Evolutionary conservation across 2,888 invertebrate genomes (phyloP), one percentile per base, ranked within the genome.

Genomic region (Chrysodeixis includens): DNA sequence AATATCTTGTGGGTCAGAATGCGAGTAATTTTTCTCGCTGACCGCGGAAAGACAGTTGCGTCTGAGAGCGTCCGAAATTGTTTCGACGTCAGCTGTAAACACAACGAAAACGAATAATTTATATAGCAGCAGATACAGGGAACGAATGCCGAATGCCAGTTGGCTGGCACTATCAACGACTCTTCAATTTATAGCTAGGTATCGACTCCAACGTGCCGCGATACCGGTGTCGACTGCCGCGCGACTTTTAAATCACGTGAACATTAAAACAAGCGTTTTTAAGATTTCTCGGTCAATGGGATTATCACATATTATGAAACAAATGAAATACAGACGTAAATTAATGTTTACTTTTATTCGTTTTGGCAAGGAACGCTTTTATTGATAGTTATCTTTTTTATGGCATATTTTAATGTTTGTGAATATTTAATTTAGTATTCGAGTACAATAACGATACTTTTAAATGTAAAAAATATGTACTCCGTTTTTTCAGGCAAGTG

Each of bases 141-240:
- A 84, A 83, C 85, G 82, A 74, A 76, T 70, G 69, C 56, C 71
- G 81, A 75, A 83, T 90, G 90, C 90, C 90, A 90, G 88, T 89
- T 90, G 91, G 91, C 91, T 90, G 91, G 91, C 91, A 91, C 87
- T 76, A 85, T 77, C 72, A 76, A 68, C 69, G 70, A 66, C 70
- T 78, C 57, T 51, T 72, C 77, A 67, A 49, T 62, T 35, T 72
- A 58, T 67, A 71, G 61, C 46, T 62, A 32, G 62, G 69, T 62
- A 56, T 49, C 53, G 57, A 63, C 64, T 56, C 4, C 44, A 49
- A 66, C 67, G 55, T 57, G 61, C 51, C n/a, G n/a, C n/a, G n/a
- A n/a, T n/a, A n/a, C n/a, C 64, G 70, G 56, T 66, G 66, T 70
- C 59, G 56, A 72, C 71, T 62, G 62, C 59, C 46, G 3, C 35